Base-by-base conservation (phyloP, 2,888 invertebrate species). In the Pheosia gnoma region DNA sequence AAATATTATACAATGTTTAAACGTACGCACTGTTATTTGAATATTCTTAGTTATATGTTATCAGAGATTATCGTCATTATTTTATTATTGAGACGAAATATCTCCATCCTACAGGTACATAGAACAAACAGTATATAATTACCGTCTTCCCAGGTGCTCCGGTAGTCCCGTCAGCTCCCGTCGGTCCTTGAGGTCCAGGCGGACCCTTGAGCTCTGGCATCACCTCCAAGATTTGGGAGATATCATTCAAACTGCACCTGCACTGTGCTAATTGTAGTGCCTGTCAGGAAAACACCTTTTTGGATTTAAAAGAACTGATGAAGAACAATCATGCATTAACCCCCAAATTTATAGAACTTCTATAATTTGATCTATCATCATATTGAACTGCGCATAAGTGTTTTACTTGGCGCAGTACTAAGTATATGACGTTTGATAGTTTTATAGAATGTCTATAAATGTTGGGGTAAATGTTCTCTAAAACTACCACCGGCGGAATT, bases 101-200 rank as follows among this genome's bases (percentile, higher is more conserved):
- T 25, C 25, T 25, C 25, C 25, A 25, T 25, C 25, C 25, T 25
- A 25, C 0, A 25, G 25, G 25, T 25, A 25, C 25, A 25, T 25
- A 25, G 25, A 25, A 25, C 1, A 25, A 25, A 25, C 25, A 25
- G 25, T 25, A 25, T 25, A 25, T 25, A 0, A 25, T 93, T 94
- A 96, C 96, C 87, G 97, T 96, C 80, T 96, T 95, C 68, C 98
- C 98, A 67, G 97, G 96, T 64, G 96, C 95, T 41, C 97, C 97
- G 41, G 96, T 95, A 75, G 96, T 97, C 41, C 97, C 97, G 83
- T 97, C 96, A 68, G 95, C 94, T 49, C 97, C 97, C 3, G 96
- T 94, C 4, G 95, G 85, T 0, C 97, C 97, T 61, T 88, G 90
- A 0, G 90, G 87, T 0, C 93, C 93, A 51, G 96, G 96, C 2